Evolutionary conservation across 2,797 vertebrate species (phyloP).

Genomic region (Calcarius lapponicus): DNA sequence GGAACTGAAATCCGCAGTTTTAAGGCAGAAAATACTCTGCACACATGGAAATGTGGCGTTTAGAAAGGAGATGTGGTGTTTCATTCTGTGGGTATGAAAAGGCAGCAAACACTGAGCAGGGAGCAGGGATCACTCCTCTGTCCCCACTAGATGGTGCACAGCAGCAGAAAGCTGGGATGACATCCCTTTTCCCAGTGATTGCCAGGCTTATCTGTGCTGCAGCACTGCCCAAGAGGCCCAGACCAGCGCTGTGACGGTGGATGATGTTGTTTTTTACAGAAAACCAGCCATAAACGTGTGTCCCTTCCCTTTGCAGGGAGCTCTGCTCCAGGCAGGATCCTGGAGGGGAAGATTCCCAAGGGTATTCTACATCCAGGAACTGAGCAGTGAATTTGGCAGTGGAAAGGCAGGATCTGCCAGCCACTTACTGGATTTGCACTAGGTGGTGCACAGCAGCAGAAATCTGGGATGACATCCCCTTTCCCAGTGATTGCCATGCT

Average conservation of each 20-base stretch:
- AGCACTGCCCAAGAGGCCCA: neutral
- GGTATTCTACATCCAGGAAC: neutral
- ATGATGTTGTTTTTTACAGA: neutral
- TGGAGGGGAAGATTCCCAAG: neutral
- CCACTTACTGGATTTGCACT: slow-evolving; percentile 84
- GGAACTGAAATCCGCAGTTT: neutral
- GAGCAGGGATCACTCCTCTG: neutral
- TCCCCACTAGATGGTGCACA: slow-evolving; percentile 48
- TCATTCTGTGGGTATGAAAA: neutral
- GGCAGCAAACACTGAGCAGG: neutral
- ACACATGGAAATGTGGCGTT: neutral
- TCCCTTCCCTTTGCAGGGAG: neutral
- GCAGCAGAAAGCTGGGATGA: neutral
- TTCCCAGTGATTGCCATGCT: too few species aligned
- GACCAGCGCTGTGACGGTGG: neutral
- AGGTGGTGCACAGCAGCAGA: too few species aligned
- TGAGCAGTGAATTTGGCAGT: too few species aligned
- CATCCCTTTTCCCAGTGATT: neutral
- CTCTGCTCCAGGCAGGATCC: neutral
- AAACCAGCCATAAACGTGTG: neutral
- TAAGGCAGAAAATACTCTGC: neutral
- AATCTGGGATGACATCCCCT: too few species aligned
- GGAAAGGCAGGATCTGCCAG: neutral
- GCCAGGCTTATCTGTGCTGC: neutral
- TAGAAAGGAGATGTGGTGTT: neutral